Evolutionary conservation across 2,797 vertebrate genomes (phyloP).

Genomic region (Benthosema pterotum): DNA sequence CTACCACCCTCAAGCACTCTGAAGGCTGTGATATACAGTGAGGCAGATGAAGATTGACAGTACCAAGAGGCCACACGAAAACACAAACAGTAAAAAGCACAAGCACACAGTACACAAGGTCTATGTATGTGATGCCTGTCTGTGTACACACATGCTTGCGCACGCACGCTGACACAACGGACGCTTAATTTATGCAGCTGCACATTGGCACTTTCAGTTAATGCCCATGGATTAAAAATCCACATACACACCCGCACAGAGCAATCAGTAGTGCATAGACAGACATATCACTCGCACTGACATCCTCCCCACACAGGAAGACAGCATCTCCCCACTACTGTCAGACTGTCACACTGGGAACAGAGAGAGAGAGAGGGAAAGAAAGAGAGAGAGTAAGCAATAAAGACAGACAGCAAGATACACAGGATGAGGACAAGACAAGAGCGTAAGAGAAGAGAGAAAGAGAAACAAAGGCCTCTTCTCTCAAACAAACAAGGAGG

Average conservation of each 20-base stretch:
- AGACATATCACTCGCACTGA: conserved; percentile 70
- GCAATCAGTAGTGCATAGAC: conserved; percentile 64
- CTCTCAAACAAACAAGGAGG: conserved; percentile 24
- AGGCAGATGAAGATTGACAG: conserved; percentile 35
- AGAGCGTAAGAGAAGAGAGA: no score
- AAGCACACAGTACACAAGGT: no score
- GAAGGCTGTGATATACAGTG: conserved; percentile 7
- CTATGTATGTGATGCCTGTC: no score
- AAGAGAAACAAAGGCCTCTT: no score
- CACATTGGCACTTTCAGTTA: no score
- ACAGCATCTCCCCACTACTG: conserved; percentile 58
- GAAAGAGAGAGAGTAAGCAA: conserved; percentile 61
- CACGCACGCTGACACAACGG: conserved; percentile 20
- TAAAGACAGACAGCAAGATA: neutral
- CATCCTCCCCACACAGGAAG: conserved; percentile 63
- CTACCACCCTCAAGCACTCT: conserved; percentile 11
- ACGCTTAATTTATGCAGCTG: conserved; percentile 34
- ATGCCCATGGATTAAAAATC: no score
- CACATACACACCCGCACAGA: conserved; percentile 29
- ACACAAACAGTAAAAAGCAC: neutral
- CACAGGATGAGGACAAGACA: neutral
- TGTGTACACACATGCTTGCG: conserved; percentile 2
- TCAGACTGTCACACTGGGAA: conserved; percentile 65
- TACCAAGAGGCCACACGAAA: conserved; percentile 6
- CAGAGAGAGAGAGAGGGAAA: conserved; percentile 59